A percentile compares a stretch with the other conserved stretches of the same genome.
phyloP scores from a whole-genome alignment of 64 coral and sea anemone species.

The Hydrozoanthus tunicans region DNA sequence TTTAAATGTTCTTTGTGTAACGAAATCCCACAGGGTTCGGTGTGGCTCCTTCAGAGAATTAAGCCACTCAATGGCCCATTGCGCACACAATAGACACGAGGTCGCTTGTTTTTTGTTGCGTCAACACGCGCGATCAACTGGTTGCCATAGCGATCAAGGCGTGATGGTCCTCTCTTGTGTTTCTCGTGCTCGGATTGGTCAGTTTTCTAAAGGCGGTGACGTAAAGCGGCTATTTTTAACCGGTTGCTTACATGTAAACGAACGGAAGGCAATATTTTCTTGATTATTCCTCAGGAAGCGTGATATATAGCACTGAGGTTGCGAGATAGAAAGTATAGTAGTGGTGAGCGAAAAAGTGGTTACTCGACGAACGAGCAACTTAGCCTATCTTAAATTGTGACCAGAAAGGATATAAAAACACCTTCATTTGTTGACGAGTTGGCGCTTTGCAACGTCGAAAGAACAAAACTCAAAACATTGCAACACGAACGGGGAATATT shows the following conservation, averaged over 20 bases:
- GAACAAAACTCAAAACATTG: constrained; percentile 1
- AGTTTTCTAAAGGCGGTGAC: background rate
- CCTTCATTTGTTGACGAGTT: background rate
- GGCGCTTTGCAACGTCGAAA: background rate
- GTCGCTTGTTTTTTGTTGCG: constrained; percentile 42
- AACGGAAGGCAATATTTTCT: constrained; percentile 29
- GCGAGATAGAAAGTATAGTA: background rate
- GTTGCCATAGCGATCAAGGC: constrained; percentile 39
- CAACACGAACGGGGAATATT: background rate
- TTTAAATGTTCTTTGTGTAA: constrained; percentile 8
- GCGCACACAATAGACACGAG: constrained; percentile 32
- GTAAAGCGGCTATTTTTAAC: constrained; percentile 59
- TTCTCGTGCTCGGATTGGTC: constrained; percentile 9
- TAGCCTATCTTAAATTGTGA: background rate
- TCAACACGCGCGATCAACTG: constrained; percentile 32
- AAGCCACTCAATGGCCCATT: constrained; percentile 12
- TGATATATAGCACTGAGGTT: constrained; percentile 25
- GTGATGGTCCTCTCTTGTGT: constrained; percentile 2
- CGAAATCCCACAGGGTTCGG: constrained; percentile 21
- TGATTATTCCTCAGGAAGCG: background rate
- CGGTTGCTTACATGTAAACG: constrained; percentile 35
- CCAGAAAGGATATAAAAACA: background rate
- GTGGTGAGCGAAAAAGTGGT: background rate
- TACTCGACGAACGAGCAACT: background rate
- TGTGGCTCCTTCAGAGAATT: background rate